Evolutionary conservation across 2,797 vertebrate genomes (phyloP), one percentile per base, ranked within the genome.

Genomic region (Varecia variegata): DNA sequence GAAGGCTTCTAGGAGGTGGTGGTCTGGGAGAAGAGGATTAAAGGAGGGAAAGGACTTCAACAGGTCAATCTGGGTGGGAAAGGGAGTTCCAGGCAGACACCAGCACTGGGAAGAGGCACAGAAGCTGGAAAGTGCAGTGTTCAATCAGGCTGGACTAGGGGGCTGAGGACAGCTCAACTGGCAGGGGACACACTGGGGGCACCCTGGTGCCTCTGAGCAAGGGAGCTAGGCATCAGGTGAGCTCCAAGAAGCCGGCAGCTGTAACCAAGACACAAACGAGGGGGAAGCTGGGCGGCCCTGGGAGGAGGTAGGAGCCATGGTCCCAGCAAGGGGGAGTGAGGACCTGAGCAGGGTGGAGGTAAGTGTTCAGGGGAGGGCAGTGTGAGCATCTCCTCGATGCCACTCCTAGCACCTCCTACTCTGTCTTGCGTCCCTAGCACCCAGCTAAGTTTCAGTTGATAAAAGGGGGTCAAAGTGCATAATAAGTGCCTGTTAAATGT

Each of bases 181-280:
- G 52, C 58, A 52, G 30, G 23, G 40, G 3, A 5, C 14, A 32
- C 21, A 2, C 62, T 13, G 0, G 1, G 8, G 17, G 5, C 5
- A 17, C 7, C 67, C 25, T 7, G n/a, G 38, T 12, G 15, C 20
- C 76, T 50, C 40, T 79, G 38, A 43, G 47, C 12, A 40, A 14
- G 23, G 21, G 18, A 56, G 14, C 4, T 0, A 47, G 0, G 0
- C 0, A 43, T 2, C 1, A 10, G 13, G 10, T 18, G 12, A 70
- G 65, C 30, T 54, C 70, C 12, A 30, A 60, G 43, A 56, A 83
- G 45, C 45, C 40, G 47, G 27, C 3, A 20, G 25, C 23, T 14
- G 4, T 23, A 35, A 43, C 62, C 73, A 40, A 38, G 38, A 43
- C 23, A 21, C 40, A 71, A 38, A 23, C 0, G 40, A 80, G 18